Base-by-base conservation (phyloP, 2,888 invertebrate species). In the Tuberolachnus salignus region DNA sequence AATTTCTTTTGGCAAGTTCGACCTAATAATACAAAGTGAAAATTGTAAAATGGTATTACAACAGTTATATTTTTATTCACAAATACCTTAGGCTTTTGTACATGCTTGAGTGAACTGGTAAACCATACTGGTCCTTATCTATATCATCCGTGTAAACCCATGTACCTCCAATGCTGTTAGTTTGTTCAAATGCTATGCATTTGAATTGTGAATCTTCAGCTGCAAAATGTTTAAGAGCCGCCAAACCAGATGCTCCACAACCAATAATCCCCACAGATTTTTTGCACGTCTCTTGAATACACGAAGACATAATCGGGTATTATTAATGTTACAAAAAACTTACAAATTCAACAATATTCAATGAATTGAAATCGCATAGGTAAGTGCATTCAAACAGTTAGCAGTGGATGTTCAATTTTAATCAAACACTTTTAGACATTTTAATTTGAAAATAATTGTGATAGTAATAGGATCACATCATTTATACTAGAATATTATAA, bases 1-100 rank as follows among this genome's bases (percentile, higher is more conserved):
- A 3, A 94, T 90, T 87, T 97, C 95, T 85, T 95, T 96, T 0
- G 97, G 97, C 11, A 97, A 88, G 86, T 97, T 97, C 0, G 96
- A 95, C 84, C 96, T 96, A 88, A 63, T 88, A 88, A 82, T 51
- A 49, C 26, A 53, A 9, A n/a, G 51, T 19, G 0, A 66, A 49
- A 49, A 1, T 14, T 44, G 21, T 14, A 64, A 44, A 42, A 61
- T 61, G 3, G 23, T 10, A n/a, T 3, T 16, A 34, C 3, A 4
- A 59, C 16, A 21, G 16, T 23, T 0, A 0, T 19, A 13, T n/a
- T 57, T n/a, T 13, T 3, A 1, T 61, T 14, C 6, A 34, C 4
- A 10, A 3, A 14, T 63, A 95, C 96, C 91, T 91, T 80, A 97
- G 88, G 84, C 92, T 92, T 84, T 92, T 90, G 84, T 97, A 97